Evolutionary conservation across 1,140 invertebrate species (phyloP).

Genomic region (Drosophila varians): DNA sequence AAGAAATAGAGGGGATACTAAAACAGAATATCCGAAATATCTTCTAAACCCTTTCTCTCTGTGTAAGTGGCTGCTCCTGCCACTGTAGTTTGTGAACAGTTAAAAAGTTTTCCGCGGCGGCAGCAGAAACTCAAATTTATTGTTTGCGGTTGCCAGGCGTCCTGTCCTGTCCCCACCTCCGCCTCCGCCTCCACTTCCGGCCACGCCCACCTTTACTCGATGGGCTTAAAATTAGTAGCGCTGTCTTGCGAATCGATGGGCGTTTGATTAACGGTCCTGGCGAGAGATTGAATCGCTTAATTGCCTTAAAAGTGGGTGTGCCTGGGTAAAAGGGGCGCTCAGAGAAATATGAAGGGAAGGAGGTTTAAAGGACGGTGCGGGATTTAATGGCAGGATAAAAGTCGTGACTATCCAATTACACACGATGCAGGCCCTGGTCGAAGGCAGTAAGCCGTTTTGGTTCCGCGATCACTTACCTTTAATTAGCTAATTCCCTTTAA

Average conservation of each 20-base stretch:
- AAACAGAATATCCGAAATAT: neutral
- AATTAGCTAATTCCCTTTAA: conserved; percentile 43
- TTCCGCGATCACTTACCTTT: conserved; percentile 50
- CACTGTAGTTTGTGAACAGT: conserved; percentile 61
- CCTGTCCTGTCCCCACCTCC: neutral
- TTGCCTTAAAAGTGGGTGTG: conserved; percentile 72
- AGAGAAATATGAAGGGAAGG: too few species aligned
- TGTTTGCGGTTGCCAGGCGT: conserved; percentile 68
- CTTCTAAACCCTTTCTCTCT: conserved; percentile 3
- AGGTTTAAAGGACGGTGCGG: neutral
- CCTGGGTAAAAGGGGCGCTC: neutral
- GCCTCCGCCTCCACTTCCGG: neutral
- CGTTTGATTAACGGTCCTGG: conserved; percentile 70
- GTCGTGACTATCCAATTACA: conserved; percentile 55
- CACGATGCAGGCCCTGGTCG: neutral
- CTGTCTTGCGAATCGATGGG: conserved; percentile 67
- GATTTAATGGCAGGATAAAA: conserved; percentile 54
- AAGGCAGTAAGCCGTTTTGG: conserved; percentile 32
- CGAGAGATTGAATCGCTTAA: conserved; percentile 70
- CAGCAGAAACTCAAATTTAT: conserved; percentile 78
- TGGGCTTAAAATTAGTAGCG: conserved; percentile 66
- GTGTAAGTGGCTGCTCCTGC: conserved; percentile 5
- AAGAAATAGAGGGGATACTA: neutral
- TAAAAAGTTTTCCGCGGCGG: conserved; percentile 66
- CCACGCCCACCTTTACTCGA: conserved; percentile 37